phyloP scores from a whole-genome alignment of 2,797 vertebrate genomes.

The Steatocranus sp. region DNA sequence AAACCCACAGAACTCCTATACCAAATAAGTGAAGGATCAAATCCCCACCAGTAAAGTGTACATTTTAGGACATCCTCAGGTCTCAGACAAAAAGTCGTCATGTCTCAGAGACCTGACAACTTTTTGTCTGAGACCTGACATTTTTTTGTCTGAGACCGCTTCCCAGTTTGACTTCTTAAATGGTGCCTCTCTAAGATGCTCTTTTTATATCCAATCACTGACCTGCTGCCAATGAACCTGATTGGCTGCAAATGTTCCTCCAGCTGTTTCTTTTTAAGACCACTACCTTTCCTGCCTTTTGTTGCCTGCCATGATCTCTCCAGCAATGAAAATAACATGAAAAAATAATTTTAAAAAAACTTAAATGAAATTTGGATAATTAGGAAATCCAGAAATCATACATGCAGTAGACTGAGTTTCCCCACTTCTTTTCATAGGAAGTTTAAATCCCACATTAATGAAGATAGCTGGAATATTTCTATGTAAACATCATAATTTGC shows the following conservation, averaged over 20 bases:
- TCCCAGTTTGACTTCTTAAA: neutral
- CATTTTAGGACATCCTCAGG: neutral
- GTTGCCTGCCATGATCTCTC: neutral
- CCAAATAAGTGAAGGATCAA: rapidly evolving
- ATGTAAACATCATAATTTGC: neutral
- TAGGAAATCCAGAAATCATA: neutral
- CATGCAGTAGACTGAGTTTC: neutral
- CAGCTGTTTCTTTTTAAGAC: neutral
- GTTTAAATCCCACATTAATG: neutral
- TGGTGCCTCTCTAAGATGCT: neutral
- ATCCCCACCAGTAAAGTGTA: neutral
- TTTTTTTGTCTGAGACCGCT: neutral
- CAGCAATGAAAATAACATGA: neutral
- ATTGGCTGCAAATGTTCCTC: neutral
- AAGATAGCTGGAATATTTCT: neutral
- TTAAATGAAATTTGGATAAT: neutral
- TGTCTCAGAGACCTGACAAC: rapidly evolving
- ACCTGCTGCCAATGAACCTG: neutral
- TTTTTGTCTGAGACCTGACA: rapidly evolving
- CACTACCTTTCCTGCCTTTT: rapidly evolving
- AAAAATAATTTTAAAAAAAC: rapidly evolving
- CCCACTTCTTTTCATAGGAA: neutral
- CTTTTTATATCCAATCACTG: neutral
- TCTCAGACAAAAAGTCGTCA: neutral
- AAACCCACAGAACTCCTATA: neutral